Conservation (phyloP, 2,888 invertebrate genomes). For the Lissonota sp. region DNA sequence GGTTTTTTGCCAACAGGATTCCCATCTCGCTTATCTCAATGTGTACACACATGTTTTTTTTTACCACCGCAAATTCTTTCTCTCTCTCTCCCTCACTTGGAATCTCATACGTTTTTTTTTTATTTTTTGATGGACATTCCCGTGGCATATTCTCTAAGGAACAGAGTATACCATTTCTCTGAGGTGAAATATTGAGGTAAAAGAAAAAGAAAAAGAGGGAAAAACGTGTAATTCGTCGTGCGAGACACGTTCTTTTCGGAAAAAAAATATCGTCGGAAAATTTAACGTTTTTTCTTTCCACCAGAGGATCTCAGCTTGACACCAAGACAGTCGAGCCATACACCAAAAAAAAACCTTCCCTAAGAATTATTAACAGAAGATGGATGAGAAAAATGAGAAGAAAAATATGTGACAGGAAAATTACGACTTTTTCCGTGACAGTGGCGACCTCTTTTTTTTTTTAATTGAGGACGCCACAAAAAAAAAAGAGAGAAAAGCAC, state of each 20-base stretch:
- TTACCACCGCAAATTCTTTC: not conserved
- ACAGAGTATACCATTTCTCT: slow-evolving; percentile 1
- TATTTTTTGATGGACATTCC: slow-evolving; percentile 22
- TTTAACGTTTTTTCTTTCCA: slow-evolving; percentile 48
- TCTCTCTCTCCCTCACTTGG: slow-evolving; percentile 41
- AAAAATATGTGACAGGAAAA: slow-evolving; percentile 11
- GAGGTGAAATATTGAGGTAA: not conserved
- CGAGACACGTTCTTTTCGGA: slow-evolving; percentile 27
- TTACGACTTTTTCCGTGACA: slow-evolving; percentile 52
- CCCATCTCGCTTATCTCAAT: slow-evolving; percentile 41
- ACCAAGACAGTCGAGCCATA: slow-evolving; percentile 28
- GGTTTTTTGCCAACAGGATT: slow-evolving; percentile 56
- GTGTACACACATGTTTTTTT: slow-evolving; percentile 14
- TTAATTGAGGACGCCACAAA: slow-evolving; percentile 19
- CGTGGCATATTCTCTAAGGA: slow-evolving; percentile 27
- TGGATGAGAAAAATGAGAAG: slow-evolving; percentile 12
- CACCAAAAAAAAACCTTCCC: slow-evolving; percentile 38
- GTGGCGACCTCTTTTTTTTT: slow-evolving; percentile 41
- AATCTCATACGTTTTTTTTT: no score
- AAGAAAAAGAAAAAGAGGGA: not conserved
- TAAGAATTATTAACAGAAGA: slow-evolving; percentile 24
- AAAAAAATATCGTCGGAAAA: slow-evolving; percentile 39
- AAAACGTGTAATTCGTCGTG: slow-evolving; percentile 42
- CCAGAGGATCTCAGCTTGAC: slow-evolving; percentile 54
- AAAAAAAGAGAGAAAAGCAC: slow-evolving; percentile 19